Percentiles rank a stretch among this genome's conserved stretches.
These are phyloP conservation scores for Girardinichthys multiradiatus DNA, from an alignment of 2,113 vertebrate genomes.

Conservation along the genomic window DNA sequence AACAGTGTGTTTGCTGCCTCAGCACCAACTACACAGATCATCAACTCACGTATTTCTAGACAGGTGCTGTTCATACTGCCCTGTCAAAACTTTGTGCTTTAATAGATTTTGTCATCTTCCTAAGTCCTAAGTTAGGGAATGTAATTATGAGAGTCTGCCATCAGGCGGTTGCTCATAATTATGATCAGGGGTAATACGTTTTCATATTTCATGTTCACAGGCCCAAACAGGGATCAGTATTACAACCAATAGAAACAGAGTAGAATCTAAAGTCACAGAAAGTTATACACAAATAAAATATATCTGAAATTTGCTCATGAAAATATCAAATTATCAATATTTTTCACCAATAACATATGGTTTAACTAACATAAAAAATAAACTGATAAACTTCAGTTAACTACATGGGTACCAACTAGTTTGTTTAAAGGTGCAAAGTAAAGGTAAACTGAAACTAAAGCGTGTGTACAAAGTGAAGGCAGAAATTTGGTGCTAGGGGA, in stretches of 20 bases:
- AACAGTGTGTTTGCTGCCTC: background rate
- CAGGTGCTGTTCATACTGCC: too few relatives aligned
- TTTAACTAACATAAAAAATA: background rate
- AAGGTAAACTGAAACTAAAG: too few relatives aligned
- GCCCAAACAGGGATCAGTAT: background rate
- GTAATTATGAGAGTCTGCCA: background rate
- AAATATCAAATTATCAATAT: too few relatives aligned
- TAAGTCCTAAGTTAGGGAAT: too few relatives aligned
- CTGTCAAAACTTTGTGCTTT: too few relatives aligned
- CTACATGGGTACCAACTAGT: background rate
- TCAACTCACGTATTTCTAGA: too few relatives aligned
- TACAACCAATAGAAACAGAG: background rate
- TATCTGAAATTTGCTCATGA: too few relatives aligned
- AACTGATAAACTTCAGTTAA: background rate
- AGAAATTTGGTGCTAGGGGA: background rate
- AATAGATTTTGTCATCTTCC: background rate
- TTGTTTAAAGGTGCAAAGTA: background rate
- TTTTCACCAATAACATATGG: background rate
- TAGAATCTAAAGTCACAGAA: too few relatives aligned
- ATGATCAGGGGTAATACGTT: background rate
- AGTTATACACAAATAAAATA: too few relatives aligned
- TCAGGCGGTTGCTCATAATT: background rate
- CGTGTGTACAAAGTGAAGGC: background rate
- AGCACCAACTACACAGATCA: too few relatives aligned
- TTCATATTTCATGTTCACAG: background rate